These are phyloP conservation scores for Phataginus tetradactyla DNA, from an alignment of 2,797 vertebrate genomes.

Conservation along the genomic window DNA sequence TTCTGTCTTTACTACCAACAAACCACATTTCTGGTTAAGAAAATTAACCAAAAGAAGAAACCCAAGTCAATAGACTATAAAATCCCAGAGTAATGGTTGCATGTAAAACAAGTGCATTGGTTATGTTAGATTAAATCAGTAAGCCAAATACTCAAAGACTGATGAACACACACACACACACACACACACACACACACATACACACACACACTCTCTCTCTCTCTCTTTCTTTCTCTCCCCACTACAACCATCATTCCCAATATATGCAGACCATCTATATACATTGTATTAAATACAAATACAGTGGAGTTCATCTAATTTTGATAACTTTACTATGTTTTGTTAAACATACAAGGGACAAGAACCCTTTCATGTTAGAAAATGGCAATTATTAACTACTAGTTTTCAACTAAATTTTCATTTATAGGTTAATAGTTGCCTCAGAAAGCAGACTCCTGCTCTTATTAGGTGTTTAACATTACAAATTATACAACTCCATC, in stretches of 20 bases:
- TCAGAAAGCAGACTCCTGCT: slow-evolving; percentile 35
- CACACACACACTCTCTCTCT: background rate
- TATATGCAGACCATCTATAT: slow-evolving; percentile 3
- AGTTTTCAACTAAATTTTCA: slow-evolving; percentile 67
- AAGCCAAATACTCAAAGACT: background rate
- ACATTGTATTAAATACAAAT: slow-evolving; percentile 1
- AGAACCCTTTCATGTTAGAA: slow-evolving; percentile 63
- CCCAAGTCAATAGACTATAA: slow-evolving; percentile 17
- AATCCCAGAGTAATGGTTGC: background rate
- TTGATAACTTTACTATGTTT: slow-evolving; percentile 66
- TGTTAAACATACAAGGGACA: slow-evolving; percentile 65
- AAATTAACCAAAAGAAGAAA: slow-evolving; percentile 40
- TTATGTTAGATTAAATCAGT: background rate
- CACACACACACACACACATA: background rate
- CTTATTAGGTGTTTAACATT: slow-evolving; percentile 58
- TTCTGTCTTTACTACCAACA: background rate
- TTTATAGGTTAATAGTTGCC: slow-evolving; percentile 58
- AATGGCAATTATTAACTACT: slow-evolving; percentile 63
- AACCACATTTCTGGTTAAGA: slow-evolving; percentile 34
- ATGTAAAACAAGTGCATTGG: background rate
- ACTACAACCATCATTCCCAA: background rate
- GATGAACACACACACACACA: background rate
- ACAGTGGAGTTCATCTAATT: slow-evolving; percentile 48
- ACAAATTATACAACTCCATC: slow-evolving; percentile 41
- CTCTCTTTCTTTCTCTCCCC: background rate